Evolutionary conservation across 2,888 invertebrate genomes (phyloP), one percentile per base, ranked within the genome.

Genomic region (Leucania comma): DNA sequence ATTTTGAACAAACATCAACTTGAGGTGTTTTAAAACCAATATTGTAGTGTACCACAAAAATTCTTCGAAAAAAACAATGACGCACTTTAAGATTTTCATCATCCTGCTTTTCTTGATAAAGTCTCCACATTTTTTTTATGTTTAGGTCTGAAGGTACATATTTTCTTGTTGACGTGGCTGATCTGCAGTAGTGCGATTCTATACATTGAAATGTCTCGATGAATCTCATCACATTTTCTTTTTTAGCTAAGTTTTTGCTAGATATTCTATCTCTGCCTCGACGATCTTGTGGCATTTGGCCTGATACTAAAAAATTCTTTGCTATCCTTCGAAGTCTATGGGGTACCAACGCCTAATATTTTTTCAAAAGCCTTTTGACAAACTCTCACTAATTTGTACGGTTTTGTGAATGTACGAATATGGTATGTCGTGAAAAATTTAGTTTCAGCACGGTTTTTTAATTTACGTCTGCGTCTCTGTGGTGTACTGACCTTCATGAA

Each of bases 251-350:
- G 68, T 61, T 75, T 72, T 71, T 76, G 20, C 48, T 58, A 12
- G 67, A 72, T 56, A 67, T 22, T 26, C 78, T 72, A 69, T 83
- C 82, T 12, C 82, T 78, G 38, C 83, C 82, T 58, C 82, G 72
- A 56, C 35, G 42, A 46, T 54, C 63, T 1, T 54, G n/a, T 56
- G 54, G 63, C 42, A 64, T 29, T 17, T 38, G 29, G 38, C 54
- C 63, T 1, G 26, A 26, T 0, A 54, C 26, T 26, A 54, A 64
- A 42, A 22, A 17, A 42, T 64, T 54, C 42, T 64, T 64, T 54
- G 32, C 29, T 14, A 65, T 65, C 8, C 32, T 57, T 57, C 46
- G 22, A 12, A 57, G 64, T 64, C 63, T 54, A n/a, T 65, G 64
- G 17, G 32, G 12, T n/a, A 57, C 64, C 64, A 42, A 54, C 63